Conservation (phyloP, 2,113 vertebrate species). For the Copsychus sechellarum region DNA sequence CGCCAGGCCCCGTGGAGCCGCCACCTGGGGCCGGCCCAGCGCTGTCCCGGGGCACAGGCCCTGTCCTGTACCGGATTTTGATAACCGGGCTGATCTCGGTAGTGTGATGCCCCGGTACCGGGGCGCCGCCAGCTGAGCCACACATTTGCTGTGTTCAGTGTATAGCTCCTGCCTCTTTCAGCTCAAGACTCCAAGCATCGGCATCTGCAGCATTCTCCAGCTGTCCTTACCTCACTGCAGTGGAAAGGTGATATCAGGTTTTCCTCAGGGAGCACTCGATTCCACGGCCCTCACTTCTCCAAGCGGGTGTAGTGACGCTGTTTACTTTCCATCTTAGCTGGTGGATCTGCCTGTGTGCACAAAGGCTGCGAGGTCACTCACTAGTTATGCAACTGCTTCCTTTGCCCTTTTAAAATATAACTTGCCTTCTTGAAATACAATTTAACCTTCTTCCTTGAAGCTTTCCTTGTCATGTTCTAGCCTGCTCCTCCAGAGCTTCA, state of each 20-base stretch:
- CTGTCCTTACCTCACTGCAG: neutral
- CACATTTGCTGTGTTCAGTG: accelerated
- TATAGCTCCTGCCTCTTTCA: neutral
- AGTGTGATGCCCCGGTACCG: neutral
- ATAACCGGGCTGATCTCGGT: neutral
- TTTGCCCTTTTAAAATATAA: neutral
- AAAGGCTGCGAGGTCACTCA: neutral
- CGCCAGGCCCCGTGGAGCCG: neutral
- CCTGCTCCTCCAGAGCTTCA: neutral
- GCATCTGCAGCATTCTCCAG: neutral
- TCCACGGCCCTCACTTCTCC: neutral
- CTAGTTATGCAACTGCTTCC: neutral
- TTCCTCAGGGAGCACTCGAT: neutral
- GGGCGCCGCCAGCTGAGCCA: neutral
- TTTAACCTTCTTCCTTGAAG: neutral
- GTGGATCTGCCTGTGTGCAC: neutral
- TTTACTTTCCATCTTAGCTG: neutral
- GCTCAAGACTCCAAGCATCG: neutral
- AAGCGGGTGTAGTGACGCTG: accelerated
- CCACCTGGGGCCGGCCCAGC: neutral
- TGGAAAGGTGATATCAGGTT: neutral
- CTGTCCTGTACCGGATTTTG: neutral
- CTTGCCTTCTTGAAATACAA: neutral
- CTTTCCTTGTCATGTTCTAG: neutral
- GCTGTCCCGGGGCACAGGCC: neutral